Evolutionary conservation across 2,888 invertebrate genomes (phyloP), one percentile per base, ranked within the genome.

Genomic region (Oligia strigilis): DNA sequence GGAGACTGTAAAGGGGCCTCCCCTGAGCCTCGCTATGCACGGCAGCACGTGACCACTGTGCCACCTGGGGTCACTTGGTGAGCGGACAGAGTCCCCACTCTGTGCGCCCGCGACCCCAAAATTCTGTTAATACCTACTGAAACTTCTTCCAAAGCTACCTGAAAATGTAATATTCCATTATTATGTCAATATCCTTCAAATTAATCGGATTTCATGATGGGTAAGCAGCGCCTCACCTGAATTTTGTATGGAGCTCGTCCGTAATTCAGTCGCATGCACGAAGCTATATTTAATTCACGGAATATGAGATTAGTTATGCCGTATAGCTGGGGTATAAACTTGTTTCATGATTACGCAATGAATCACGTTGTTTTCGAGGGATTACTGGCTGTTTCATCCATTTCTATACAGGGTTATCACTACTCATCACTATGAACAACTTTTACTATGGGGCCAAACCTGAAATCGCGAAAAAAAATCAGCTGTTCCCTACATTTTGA

Each of bases 251-350:
- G 52, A 19, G 49, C 36, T 74, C 67, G 43, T 69, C 36, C 43
- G 70, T 74, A 77, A 82, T 78, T 79, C 80, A 77, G 72, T 73
- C 40, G 78, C 77, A 70, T 76, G 73, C 82, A 77, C 71, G 77
- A 49, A 80, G 23, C 46, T 5, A 81, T 86, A 70, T 83, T 81
- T 87, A 83, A 88, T 89, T 89, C 78, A 88, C 65, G 49, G 85
- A 89, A 89, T 89, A 80, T 77, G 17, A 66, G 77, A 89, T 85
- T 69, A 85, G 83, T 72, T 77, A 4, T 40, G 70, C 76, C 55
- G n/a, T 79, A 55, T n/a, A 43, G 62, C 75, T 52, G 52, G 70
- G 76, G 77, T 78, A 72, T 74, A 74, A 74, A 85, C 72, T 80
- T 83, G 49, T 75, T 58, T 72, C 70, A 72, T 72, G 75, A 78